A percentile compares a stretch with the other conserved stretches of the same genome.
Evolutionary conservation across 2,113 vertebrate species (phyloP).

Genomic region (Etheostoma spectabile): DNA sequence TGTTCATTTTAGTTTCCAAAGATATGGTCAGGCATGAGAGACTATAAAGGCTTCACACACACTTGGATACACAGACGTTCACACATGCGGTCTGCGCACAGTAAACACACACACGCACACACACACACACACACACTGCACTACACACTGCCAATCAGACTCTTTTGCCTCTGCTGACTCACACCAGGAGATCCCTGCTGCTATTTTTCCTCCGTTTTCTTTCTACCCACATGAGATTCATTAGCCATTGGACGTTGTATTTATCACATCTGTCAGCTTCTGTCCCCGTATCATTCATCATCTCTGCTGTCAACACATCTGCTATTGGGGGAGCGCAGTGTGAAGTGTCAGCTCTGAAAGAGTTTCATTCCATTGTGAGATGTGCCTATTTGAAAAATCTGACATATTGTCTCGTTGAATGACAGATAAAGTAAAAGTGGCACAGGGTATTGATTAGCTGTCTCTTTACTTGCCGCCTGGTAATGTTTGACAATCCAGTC

Average conservation of each 20-base stretch:
- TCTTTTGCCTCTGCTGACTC: slow-evolving; percentile 58
- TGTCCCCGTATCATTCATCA: slow-evolving; percentile 65
- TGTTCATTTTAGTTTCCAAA: slow-evolving; percentile 44
- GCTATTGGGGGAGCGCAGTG: slow-evolving; percentile 41
- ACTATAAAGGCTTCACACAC: slow-evolving; percentile 40
- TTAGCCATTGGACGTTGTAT: slow-evolving; percentile 70
- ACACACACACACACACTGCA: neutral
- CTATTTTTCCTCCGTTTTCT: slow-evolving; percentile 55
- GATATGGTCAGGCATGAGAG: slow-evolving; percentile 28
- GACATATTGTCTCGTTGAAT: slow-evolving; percentile 55
- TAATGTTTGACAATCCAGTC: slow-evolving; percentile 32
- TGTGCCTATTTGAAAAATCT: slow-evolving; percentile 41
- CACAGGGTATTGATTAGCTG: slow-evolving; percentile 52
- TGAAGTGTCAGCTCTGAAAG: slow-evolving; percentile 41
- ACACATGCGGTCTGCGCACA: slow-evolving; percentile 13
- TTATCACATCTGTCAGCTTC: slow-evolving; percentile 75
- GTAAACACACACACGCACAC: neutral
- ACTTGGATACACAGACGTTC: slow-evolving; percentile 17
- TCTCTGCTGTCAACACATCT: slow-evolving; percentile 66
- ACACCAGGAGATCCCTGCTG: slow-evolving; percentile 60
- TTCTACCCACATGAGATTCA: slow-evolving; percentile 68
- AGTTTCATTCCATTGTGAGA: slow-evolving; percentile 46
- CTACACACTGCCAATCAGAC: slow-evolving; percentile 50
- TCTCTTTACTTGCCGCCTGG: slow-evolving; percentile 39
- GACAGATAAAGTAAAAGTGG: slow-evolving; percentile 45